Percentiles rank a stretch among this genome's conserved stretches.
phyloP scores from a whole-genome alignment of 2,888 invertebrate genomes.

The Drosophila maculinotata region DNA sequence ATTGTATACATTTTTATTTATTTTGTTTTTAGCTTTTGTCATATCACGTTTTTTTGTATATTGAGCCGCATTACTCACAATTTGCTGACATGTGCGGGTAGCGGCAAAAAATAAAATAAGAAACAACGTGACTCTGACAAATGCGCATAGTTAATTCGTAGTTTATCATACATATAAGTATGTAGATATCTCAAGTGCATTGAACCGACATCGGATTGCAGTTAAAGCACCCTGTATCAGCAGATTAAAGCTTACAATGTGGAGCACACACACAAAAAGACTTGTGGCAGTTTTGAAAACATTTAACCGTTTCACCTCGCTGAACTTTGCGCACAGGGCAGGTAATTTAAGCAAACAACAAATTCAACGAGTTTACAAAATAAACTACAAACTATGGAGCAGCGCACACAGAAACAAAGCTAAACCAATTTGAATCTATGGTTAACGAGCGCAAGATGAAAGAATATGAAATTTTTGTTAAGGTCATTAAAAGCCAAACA shows the following conservation, averaged over 20 bases:
- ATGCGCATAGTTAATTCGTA: slow-evolving; percentile 21
- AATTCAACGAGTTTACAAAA: slow-evolving; percentile 57
- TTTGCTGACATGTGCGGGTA: slow-evolving; percentile 61
- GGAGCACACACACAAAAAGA: slow-evolving; percentile 49
- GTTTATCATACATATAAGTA: too few relatives aligned
- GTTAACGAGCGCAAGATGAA: slow-evolving; percentile 46
- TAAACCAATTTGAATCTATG: slow-evolving; percentile 43
- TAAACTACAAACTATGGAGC: slow-evolving; percentile 28
- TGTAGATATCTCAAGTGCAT: slow-evolving; percentile 27
- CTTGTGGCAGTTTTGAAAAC: slow-evolving; percentile 72
- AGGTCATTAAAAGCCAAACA: slow-evolving; percentile 33
- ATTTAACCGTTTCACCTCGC: slow-evolving; percentile 83
- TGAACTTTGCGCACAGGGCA: slow-evolving; percentile 69
- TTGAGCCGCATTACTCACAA: slow-evolving; percentile 63
- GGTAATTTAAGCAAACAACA: slow-evolving; percentile 72
- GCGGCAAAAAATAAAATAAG: slow-evolving; percentile 8
- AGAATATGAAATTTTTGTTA: slow-evolving; percentile 34
- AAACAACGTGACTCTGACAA: slow-evolving; percentile 43
- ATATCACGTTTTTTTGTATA: slow-evolving; percentile 42
- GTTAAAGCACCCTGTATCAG: slow-evolving; percentile 47
- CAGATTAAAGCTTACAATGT: slow-evolving; percentile 18
- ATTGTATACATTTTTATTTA: slow-evolving; percentile 12
- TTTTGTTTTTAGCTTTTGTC: slow-evolving; percentile 21
- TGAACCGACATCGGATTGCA: slow-evolving; percentile 39
- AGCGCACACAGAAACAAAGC: slow-evolving; percentile 8